Percentiles rank a stretch among this genome's conserved stretches.
Conservation (phyloP, 2,797 vertebrate species). For the Dendrocincla tyrannina region DNA sequence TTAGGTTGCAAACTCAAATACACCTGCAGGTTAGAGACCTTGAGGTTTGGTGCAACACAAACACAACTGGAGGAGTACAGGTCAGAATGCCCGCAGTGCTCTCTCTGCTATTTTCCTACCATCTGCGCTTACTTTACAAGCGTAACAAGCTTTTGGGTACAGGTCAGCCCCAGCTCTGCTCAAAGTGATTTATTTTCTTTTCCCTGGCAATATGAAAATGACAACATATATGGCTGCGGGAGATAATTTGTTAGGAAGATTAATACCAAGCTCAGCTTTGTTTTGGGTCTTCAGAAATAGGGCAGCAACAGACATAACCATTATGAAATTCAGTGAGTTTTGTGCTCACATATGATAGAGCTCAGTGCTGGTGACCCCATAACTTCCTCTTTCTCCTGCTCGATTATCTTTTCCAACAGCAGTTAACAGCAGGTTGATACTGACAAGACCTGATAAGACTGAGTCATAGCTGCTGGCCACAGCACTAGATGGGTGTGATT, state of each 20-base stretch:
- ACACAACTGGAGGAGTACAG: neutral
- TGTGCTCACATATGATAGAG: neutral
- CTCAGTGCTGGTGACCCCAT: accelerated
- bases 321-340: neutral
- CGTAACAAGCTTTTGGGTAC: neutral
- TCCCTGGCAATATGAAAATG: neutral
- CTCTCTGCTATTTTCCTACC: neutral
- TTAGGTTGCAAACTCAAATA: neutral
- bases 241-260: neutral
- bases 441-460: neutral
- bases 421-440: neutral
- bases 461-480: neutral
- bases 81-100: neutral
- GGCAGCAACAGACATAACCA: neutral
- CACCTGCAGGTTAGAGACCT: neutral
- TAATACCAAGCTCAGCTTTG: neutral
- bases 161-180: neutral
- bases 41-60: neutral
- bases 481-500: neutral
- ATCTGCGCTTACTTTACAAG: neutral
- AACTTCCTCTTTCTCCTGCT: neutral
- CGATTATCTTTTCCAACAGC: neutral
- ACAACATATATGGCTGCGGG: neutral
- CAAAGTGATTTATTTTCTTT: neutral
- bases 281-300: neutral